Evolutionary conservation across 1,140 invertebrate species (phyloP).

Genomic region (Pogonomyrmex barbatus): DNA sequence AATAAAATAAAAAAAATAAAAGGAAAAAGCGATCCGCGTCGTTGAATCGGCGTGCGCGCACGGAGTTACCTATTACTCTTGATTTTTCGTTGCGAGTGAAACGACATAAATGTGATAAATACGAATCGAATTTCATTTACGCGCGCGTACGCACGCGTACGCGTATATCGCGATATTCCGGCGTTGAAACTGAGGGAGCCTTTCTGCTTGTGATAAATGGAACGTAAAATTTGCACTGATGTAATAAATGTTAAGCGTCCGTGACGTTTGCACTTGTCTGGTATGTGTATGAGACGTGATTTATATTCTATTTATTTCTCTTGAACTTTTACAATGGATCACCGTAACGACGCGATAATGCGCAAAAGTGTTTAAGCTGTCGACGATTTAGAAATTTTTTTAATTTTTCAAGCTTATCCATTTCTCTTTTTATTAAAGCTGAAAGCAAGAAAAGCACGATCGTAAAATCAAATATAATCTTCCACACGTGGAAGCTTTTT

Average conservation of each 20-base stretch:
- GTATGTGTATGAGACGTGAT: slow-evolving; percentile 44
- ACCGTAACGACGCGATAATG: slow-evolving; percentile 23
- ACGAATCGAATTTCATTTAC: slow-evolving; percentile 59
- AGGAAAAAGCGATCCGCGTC: background rate
- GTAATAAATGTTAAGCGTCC: slow-evolving; percentile 55
- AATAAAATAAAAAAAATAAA: background rate
- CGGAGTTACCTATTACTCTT: slow-evolving; percentile 42
- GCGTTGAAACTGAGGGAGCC: slow-evolving; percentile 2
- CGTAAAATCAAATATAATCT: background rate
- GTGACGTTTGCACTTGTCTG: slow-evolving; percentile 51
- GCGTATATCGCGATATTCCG: slow-evolving; percentile 6
- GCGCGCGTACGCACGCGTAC: background rate
- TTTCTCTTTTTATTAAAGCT: background rate
- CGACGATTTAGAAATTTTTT: slow-evolving; percentile 7
- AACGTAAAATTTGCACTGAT: slow-evolving; percentile 53
- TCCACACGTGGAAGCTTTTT: background rate
- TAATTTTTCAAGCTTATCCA: slow-evolving; percentile 15
- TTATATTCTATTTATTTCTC: slow-evolving; percentile 60
- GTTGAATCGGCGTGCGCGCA: background rate
- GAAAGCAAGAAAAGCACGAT: background rate
- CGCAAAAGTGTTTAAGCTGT: slow-evolving; percentile 22
- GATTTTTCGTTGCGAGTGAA: slow-evolving; percentile 52
- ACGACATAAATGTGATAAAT: slow-evolving; percentile 52
- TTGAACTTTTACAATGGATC: slow-evolving; percentile 53
- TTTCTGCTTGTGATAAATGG: slow-evolving; percentile 54